Evolutionary conservation across 2,113 vertebrate genomes (phyloP).

Genomic region (Alectura lathami): DNA sequence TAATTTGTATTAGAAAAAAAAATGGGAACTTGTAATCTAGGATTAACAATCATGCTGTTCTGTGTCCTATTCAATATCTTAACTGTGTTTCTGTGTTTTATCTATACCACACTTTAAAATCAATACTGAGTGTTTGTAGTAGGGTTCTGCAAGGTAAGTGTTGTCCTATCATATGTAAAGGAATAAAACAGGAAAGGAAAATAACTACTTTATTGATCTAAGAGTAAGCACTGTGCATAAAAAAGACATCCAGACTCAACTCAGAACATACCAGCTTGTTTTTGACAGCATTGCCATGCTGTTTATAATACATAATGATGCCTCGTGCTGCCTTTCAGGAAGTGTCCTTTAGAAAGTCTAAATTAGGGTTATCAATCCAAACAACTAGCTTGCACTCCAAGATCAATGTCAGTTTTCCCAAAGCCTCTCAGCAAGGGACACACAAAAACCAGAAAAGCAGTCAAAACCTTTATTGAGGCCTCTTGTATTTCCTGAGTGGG

Average conservation of each 20-base stretch:
- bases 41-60: neutral
- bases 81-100: neutral
- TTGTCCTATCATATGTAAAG: neutral
- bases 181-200: neutral
- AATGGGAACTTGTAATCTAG: neutral
- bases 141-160: neutral
- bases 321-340: neutral
- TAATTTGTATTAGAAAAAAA: neutral
- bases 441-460: neutral
- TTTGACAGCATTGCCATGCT: neutral
- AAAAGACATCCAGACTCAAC: neutral
- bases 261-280: neutral
- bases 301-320: neutral
- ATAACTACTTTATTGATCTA: neutral
- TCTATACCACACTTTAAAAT: neutral
- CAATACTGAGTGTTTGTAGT: neutral
- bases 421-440: neutral
- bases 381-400: neutral
- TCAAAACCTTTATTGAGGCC: neutral
- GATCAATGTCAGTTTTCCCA: neutral
- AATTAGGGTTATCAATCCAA: neutral
- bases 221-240: neutral
- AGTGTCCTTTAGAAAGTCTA: neutral
- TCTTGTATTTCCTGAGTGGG: neutral
- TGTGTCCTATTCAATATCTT: neutral